Conservation (phyloP, 2,888 invertebrate species). For the Drosophila nigricruria region DNA sequence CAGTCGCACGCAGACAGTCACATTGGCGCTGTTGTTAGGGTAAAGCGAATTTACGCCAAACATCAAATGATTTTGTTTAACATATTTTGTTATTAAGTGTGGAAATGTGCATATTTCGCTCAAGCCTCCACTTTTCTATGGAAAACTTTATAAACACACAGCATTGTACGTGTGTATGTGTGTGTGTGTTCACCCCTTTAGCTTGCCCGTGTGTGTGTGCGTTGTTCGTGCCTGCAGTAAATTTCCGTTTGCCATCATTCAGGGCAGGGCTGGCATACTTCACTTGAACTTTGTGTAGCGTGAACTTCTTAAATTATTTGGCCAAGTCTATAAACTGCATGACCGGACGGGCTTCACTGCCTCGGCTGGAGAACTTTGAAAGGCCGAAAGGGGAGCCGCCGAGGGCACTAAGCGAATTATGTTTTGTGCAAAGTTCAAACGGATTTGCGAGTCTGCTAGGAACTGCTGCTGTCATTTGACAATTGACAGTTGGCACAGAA, state of each 20-base stretch:
- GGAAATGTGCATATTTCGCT: constrained; percentile 78
- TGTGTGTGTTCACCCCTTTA: constrained; percentile 26
- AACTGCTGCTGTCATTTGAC: constrained; percentile 54
- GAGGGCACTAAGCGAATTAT: constrained; percentile 62
- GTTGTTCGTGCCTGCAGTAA: constrained; percentile 77
- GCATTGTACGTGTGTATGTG: constrained; percentile 8
- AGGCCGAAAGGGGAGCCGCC: background rate
- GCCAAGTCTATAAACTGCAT: constrained; percentile 65
- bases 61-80: constrained; percentile 81
- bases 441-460: constrained; percentile 44
- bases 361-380: constrained; percentile 11
- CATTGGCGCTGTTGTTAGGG: constrained; percentile 18
- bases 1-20: constrained; percentile 12
- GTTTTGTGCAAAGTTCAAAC: constrained; percentile 63
- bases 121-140: constrained; percentile 38
- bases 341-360: constrained; percentile 17
- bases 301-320: constrained; percentile 80
- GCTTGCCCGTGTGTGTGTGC: constrained; percentile 14
- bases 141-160: constrained; percentile 22
- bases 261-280: constrained; percentile 66
- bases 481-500: constrained; percentile 70
- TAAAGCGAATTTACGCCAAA: constrained; percentile 62
- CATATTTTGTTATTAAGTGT: constrained; percentile 82
- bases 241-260: constrained; percentile 78
- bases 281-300: constrained; percentile 79